A percentile compares a stretch with the other conserved stretches of the same genome.
Conservation (phyloP, 2,888 invertebrate species). For the Pristionchus exspectatus region DNA sequence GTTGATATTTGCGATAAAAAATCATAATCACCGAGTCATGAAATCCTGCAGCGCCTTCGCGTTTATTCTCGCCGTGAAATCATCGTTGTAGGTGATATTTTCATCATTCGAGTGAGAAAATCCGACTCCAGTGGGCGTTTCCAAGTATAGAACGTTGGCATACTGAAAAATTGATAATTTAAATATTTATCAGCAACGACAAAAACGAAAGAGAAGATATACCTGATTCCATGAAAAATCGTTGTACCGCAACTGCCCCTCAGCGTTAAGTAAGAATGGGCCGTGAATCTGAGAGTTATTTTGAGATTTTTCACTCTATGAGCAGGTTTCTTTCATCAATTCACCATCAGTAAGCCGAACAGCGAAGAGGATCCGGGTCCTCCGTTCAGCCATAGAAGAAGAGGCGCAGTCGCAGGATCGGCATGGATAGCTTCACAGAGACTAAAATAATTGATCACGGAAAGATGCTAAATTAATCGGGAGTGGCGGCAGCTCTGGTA, state of each 20-base stretch:
- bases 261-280: neutral
- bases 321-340: neutral
- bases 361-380: neutral
- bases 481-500: too few species aligned
- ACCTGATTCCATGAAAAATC: slow-evolving; percentile 19
- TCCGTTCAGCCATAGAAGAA: neutral
- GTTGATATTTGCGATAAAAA: neutral
- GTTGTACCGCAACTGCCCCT: neutral
- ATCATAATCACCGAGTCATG: neutral
- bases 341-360: neutral
- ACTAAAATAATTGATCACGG: too few species aligned
- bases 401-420: neutral
- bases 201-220: neutral
- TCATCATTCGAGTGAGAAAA: neutral
- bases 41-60: neutral
- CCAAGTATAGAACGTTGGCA: neutral
- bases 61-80: neutral
- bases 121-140: neutral
- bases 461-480: too few species aligned
- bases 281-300: neutral
- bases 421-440: neutral
- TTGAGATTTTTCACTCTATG: neutral
- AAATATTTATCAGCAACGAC: neutral
- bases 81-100: neutral
- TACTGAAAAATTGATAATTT: neutral